These are phyloP conservation scores for Caenorhabditis auriculariae DNA, from an alignment of 2,888 invertebrate genomes.

Conservation along the genomic window DNA sequence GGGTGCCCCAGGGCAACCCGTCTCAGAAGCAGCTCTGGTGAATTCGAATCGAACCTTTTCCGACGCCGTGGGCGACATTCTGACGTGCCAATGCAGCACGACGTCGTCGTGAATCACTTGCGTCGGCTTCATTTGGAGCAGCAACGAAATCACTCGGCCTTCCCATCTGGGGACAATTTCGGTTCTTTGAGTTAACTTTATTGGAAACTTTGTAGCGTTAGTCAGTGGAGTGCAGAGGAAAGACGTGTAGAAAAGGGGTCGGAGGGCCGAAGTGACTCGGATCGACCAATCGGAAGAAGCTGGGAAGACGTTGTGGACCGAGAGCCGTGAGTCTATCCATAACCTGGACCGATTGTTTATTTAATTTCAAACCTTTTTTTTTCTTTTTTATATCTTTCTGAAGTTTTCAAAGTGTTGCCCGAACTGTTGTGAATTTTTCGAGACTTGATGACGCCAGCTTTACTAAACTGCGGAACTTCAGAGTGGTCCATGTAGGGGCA, in stretches of 20 bases:
- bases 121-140: slow-evolving; percentile 23
- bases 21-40: background rate
- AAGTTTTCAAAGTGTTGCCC: no score
- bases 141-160: slow-evolving; percentile 7
- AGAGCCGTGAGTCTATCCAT: slow-evolving; percentile 53
- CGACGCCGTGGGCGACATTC: no score
- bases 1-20: no score
- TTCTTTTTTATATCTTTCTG: no score
- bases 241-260: slow-evolving; percentile 43
- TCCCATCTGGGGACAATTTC: background rate
- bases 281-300: slow-evolving; percentile 45
- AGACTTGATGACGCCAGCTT: no score
- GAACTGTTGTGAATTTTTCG: no score
- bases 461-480: no score
- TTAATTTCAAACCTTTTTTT: no score
- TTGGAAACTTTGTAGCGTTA: slow-evolving; percentile 16
- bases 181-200: slow-evolving; percentile 1
- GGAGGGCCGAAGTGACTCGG: slow-evolving; percentile 31
- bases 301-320: slow-evolving; percentile 46
- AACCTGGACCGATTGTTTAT: no score
- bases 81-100: slow-evolving; percentile 24
- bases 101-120: slow-evolving; percentile 21
- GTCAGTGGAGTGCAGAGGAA: slow-evolving; percentile 30
- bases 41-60: background rate
- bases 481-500: no score